These are phyloP conservation scores for Calliphora vomitoria DNA, from an alignment of 2,888 invertebrate species.

Conservation along the genomic window DNA sequence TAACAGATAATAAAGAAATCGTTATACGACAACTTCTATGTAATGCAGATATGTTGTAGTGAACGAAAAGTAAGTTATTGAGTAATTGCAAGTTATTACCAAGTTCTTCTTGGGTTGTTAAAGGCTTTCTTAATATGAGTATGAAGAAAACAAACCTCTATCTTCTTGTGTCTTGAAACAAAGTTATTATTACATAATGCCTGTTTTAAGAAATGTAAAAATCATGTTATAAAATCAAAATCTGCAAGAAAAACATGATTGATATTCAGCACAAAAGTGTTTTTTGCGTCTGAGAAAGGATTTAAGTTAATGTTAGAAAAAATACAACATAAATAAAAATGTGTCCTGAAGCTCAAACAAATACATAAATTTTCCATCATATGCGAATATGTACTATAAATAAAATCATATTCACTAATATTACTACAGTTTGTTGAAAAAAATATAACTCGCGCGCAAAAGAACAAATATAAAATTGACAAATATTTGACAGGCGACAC, in stretches of 20 bases:
- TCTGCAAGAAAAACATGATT: conserved; percentile 70
- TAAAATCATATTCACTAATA: conserved; percentile 56
- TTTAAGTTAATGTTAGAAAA: conserved; percentile 48
- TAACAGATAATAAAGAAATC: no score
- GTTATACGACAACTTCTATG: no score
- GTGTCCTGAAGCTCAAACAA: conserved; percentile 57
- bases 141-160: no score
- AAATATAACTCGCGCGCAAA: conserved; percentile 32
- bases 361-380: neutral
- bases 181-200: neutral
- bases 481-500: conserved; percentile 72
- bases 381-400: neutral
- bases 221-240: conserved; percentile 69
- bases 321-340: conserved; percentile 30
- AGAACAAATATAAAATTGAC: conserved; percentile 64
- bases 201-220: conserved; percentile 63
- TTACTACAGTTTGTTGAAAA: conserved; percentile 4
- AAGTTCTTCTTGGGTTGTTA: no score
- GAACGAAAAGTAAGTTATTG: no score
- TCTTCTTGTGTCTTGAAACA: neutral
- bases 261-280: conserved; percentile 66
- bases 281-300: conserved; percentile 68
- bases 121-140: no score
- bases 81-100: no score
- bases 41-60: no score